phyloP scores from a whole-genome alignment of 2,113 vertebrate genomes.

The Chloebia gouldiae region DNA sequence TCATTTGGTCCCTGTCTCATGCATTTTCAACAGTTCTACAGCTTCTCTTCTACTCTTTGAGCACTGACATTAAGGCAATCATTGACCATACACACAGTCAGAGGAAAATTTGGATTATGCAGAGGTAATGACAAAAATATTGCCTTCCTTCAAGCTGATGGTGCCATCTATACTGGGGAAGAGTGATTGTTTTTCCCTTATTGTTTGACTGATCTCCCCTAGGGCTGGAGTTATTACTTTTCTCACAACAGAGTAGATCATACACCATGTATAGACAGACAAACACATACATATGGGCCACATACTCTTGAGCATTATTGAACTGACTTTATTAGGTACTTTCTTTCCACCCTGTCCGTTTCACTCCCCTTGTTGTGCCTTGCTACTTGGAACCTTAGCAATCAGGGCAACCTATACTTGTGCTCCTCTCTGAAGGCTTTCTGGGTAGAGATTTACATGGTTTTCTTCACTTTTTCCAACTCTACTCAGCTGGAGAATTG shows the following conservation, averaged over 20 bases:
- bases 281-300: rapidly evolving
- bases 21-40: conserved; percentile 17
- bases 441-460: background rate
- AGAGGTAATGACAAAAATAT: background rate
- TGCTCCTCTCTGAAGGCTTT: background rate
- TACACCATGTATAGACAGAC: background rate
- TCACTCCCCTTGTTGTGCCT: rapidly evolving
- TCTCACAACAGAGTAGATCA: background rate
- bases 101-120: background rate
- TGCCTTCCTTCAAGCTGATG: background rate
- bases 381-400: background rate
- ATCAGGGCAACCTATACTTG: background rate
- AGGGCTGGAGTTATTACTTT: background rate
- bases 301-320: background rate
- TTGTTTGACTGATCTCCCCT: background rate
- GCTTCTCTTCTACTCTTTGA: background rate
- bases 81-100: background rate
- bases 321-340: background rate
- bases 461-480: background rate
- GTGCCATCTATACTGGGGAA: background rate
- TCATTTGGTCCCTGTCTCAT: background rate
- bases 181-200: background rate
- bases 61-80: background rate
- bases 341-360: background rate
- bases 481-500: background rate